Conservation (phyloP, 2,888 invertebrate genomes). For the Lymantria monacha region DNA sequence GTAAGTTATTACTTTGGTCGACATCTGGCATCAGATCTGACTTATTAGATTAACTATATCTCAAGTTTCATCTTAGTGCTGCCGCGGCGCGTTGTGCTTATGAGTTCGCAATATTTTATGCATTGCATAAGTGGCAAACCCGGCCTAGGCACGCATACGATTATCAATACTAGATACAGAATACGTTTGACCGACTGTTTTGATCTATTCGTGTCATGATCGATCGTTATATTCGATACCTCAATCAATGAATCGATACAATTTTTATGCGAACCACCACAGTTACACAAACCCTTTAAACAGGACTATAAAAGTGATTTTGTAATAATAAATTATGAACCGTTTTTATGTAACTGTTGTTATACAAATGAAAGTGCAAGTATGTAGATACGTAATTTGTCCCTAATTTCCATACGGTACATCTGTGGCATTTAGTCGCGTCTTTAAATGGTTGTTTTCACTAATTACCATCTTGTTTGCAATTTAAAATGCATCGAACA, state of each 20-base stretch:
- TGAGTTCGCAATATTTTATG: constrained; percentile 76
- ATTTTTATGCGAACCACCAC: constrained; percentile 40
- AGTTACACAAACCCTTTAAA: constrained; percentile 47
- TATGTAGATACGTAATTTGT: constrained; percentile 75
- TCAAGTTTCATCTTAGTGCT: constrained; percentile 65
- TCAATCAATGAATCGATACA: constrained; percentile 22
- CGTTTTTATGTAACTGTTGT: constrained; percentile 65
- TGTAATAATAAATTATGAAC: constrained; percentile 62
- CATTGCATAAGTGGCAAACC: constrained; percentile 64
- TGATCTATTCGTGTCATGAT: constrained; percentile 55
- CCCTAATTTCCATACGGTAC: constrained; percentile 76
- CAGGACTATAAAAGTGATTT: constrained; percentile 60
- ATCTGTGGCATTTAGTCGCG: constrained; percentile 63
- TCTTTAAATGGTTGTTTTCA: constrained; percentile 72
- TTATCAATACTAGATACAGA: constrained; percentile 63
- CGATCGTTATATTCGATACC: constrained; percentile 42
- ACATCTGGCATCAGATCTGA: constrained; percentile 76
- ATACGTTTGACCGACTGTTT: constrained; percentile 57
- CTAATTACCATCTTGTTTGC: constrained; percentile 81
- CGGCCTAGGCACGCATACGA: constrained; percentile 55
- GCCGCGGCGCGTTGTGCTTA: constrained; percentile 55
- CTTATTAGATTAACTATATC: constrained; percentile 81
- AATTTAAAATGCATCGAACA: constrained; percentile 69
- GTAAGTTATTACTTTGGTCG: constrained; percentile 74
- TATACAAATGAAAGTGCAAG: constrained; percentile 73